phyloP scores from a whole-genome alignment of 2,888 invertebrate genomes.

The Griposia aprilina region DNA sequence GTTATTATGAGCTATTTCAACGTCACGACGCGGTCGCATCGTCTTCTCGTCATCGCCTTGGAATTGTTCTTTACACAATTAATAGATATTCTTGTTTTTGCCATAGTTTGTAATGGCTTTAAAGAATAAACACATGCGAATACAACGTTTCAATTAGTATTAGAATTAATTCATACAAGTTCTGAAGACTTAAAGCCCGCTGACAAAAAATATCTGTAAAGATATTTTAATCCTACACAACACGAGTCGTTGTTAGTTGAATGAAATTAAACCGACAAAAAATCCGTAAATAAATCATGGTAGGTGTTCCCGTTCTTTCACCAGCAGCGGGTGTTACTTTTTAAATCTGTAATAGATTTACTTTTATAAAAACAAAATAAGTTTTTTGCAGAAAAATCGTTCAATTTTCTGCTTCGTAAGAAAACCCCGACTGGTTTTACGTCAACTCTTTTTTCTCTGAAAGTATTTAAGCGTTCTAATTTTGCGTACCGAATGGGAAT shows the following conservation, averaged over 20 bases:
- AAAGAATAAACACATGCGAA: background rate
- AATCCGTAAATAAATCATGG: background rate
- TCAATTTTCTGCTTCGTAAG: background rate
- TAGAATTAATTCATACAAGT: background rate
- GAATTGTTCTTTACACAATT: background rate
- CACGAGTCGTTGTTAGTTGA: background rate
- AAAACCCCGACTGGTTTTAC: slow-evolving; percentile 14
- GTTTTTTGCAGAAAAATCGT: slow-evolving; percentile 3
- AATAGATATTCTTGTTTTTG: background rate
- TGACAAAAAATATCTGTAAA: background rate
- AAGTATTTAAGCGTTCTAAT: slow-evolving; percentile 17
- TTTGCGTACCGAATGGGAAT: slow-evolving; percentile 39
- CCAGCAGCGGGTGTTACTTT: background rate
- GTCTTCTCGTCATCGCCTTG: too few relatives aligned
- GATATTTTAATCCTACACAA: background rate
- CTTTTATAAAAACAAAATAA: slow-evolving; percentile 10
- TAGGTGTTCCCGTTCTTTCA: background rate
- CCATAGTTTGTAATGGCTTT: background rate
- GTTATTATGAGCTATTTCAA: background rate
- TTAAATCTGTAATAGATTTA: background rate
- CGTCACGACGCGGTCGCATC: too few relatives aligned
- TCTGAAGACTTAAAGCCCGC: background rate
- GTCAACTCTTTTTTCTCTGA: slow-evolving; percentile 10
- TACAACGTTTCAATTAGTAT: background rate
- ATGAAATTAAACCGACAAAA: slow-evolving; percentile 1